phyloP scores from a whole-genome alignment of 2,113 vertebrate genomes.

The Indri indri region DNA sequence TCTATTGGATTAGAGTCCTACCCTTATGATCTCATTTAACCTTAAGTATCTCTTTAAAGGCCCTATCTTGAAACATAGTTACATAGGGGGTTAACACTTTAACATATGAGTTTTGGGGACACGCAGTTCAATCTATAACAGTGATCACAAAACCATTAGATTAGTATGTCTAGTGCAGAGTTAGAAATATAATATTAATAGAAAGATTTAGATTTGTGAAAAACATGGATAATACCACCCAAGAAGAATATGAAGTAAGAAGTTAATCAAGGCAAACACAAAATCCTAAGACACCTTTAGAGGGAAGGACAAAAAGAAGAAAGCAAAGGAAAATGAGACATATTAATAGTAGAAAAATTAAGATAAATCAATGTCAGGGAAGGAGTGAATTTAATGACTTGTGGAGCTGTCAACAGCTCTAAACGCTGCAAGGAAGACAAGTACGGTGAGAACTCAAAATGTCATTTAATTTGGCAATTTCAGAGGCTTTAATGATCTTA shows the following conservation, averaged over 20 bases:
- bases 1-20: background rate
- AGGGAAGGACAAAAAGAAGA: background rate
- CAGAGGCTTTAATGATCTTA: background rate
- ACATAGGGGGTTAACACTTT: background rate
- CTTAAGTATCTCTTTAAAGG: background rate
- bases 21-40: background rate
- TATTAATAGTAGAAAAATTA: background rate
- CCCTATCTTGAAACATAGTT: background rate
- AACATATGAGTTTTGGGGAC: background rate
- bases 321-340: background rate
- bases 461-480: background rate
- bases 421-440: background rate
- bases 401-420: background rate
- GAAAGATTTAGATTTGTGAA: background rate
- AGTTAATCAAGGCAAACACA: background rate
- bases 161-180: background rate
- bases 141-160: background rate
- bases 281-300: background rate
- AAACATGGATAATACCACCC: background rate
- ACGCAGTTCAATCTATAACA: background rate
- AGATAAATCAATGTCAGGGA: background rate
- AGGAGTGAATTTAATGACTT: background rate
- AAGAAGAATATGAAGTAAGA: background rate
- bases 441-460: background rate
- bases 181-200: background rate